phyloP scores from a whole-genome alignment of 2,888 invertebrate genomes.

The Leptopilina drosophilae region DNA sequence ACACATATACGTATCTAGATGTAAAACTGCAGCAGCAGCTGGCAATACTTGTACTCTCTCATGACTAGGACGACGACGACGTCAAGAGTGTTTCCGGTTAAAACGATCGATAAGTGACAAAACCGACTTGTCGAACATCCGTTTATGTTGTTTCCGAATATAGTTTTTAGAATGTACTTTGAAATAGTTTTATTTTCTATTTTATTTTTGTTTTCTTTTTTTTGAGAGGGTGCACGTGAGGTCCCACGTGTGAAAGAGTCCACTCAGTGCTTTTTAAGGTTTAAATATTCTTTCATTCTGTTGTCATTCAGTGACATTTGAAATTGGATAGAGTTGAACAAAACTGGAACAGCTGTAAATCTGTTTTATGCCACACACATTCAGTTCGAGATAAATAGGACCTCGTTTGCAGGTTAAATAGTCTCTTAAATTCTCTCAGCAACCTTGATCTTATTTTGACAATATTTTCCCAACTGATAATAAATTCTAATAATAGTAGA shows the following conservation, averaged over 20 bases:
- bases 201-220: neutral
- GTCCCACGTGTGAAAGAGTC: constrained; percentile 4
- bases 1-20: too few relatives aligned
- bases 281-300: neutral
- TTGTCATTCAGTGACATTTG: constrained; percentile 10
- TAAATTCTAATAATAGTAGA: too few relatives aligned
- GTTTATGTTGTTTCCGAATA: neutral
- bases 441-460: constrained; percentile 35
- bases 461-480: neutral
- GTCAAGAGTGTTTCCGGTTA: constrained; percentile 31
- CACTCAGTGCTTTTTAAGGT: neutral
- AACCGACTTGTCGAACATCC: constrained; percentile 34
- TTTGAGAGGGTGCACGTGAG: neutral
- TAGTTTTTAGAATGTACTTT: too few relatives aligned
- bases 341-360: constrained; percentile 37
- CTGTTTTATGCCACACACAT: constrained; percentile 11
- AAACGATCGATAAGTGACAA: constrained; percentile 24
- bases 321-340: constrained; percentile 13
- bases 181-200: too few relatives aligned
- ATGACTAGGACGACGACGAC: neutral
- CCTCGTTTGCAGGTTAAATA: constrained; percentile 5
- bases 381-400: constrained; percentile 29
- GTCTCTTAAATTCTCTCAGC: constrained; percentile 1
- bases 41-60: neutral
- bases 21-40: constrained; percentile 13